Conservation (phyloP, 2,797 vertebrate genomes). For the Coccyzus lansbergi region DNA sequence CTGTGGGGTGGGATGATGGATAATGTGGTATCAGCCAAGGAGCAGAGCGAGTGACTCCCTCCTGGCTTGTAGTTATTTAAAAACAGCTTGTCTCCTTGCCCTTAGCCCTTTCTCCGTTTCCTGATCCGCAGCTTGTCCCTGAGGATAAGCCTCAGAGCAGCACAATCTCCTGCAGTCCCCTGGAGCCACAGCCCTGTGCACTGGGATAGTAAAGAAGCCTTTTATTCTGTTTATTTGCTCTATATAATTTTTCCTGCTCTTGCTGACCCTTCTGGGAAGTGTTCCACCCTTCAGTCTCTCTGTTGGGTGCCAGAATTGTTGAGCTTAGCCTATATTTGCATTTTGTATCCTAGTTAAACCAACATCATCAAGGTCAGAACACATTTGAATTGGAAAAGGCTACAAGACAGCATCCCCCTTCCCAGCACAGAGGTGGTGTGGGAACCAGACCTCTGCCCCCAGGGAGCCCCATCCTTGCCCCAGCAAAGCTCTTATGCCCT, state of each 20-base stretch:
- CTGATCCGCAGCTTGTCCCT: conserved; percentile 9
- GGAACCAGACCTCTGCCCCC: fast-evolving
- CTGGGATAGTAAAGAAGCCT: background rate
- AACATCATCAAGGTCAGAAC: conserved; percentile 57
- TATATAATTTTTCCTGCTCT: conserved; percentile 50
- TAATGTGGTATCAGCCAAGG: background rate
- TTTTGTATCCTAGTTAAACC: conserved; percentile 63
- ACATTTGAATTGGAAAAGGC: background rate
- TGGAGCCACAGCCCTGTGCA: background rate
- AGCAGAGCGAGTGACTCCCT: background rate
- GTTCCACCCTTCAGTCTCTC: background rate
- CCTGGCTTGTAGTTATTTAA: background rate
- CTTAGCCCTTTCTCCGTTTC: conserved; percentile 17
- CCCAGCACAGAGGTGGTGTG: background rate
- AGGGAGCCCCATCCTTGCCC: fast-evolving
- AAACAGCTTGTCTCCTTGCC: conserved; percentile 30
- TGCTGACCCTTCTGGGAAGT: conserved; percentile 39
- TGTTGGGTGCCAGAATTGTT: conserved; percentile 46
- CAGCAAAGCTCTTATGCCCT: background rate
- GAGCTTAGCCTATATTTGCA: conserved; percentile 58
- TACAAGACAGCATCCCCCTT: background rate
- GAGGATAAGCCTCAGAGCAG: conserved; percentile 20
- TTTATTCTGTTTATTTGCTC: conserved; percentile 58
- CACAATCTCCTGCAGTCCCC: background rate
- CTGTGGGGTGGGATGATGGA: background rate